Evolutionary conservation across 2,888 invertebrate species (phyloP).

Genomic region (Abrostola tripartita): DNA sequence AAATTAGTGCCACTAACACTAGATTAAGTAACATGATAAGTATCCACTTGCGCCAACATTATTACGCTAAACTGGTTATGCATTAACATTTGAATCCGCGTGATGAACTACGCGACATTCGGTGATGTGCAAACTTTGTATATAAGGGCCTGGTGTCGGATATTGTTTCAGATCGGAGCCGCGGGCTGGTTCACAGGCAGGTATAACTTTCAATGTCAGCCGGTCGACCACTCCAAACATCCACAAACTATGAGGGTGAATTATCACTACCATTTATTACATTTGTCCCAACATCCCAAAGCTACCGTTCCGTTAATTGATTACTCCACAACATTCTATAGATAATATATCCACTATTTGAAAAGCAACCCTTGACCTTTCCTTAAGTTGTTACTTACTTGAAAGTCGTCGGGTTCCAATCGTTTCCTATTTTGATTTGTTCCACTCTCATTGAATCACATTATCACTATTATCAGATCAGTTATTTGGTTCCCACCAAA

Average conservation of each 20-base stretch:
- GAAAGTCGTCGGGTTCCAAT: conserved; percentile 9
- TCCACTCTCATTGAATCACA: conserved; percentile 24
- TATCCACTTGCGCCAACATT: conserved; percentile 43
- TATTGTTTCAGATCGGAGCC: conserved; percentile 94
- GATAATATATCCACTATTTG: conserved; percentile 15
- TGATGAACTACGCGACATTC: conserved; percentile 33
- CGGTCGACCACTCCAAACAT: conserved; percentile 97
- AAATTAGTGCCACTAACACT: conserved; percentile 46
- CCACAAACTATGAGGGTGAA: conserved; percentile 97
- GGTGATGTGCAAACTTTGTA: conserved; percentile 56
- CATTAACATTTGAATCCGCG: conserved; percentile 50
- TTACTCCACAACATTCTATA: conserved; percentile 19
- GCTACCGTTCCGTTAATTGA: conserved; percentile 34
- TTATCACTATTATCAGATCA: conserved; percentile 24
- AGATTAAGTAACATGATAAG: conserved; percentile 35
- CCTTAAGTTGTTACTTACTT: conserved; percentile 15
- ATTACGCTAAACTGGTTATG: conserved; percentile 48
- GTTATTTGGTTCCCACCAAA: conserved; percentile 1
- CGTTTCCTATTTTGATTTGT: conserved; percentile 5
- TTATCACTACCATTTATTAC: conserved; percentile 73
- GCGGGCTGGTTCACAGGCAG: conserved; percentile 98
- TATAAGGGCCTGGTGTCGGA: conserved; percentile 81
- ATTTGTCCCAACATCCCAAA: conserved; percentile 52
- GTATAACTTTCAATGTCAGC: conserved; percentile 98
- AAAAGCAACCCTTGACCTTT: conserved; percentile 15